These are phyloP conservation scores for Limulus polyphemus DNA, from an alignment of 2,888 invertebrate species.

Conservation along the genomic window DNA sequence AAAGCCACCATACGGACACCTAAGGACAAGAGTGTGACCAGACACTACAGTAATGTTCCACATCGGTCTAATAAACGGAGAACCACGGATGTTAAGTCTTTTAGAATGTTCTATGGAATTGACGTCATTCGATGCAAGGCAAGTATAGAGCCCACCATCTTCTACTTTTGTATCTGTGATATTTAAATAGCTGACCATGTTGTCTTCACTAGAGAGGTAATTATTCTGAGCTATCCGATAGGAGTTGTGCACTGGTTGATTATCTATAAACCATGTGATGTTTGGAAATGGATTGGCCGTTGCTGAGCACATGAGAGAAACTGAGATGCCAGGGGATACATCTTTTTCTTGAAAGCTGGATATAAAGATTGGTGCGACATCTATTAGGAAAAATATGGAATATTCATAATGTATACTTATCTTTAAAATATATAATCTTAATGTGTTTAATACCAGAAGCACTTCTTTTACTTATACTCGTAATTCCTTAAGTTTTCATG, in stretches of 20 bases:
- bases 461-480: neutral
- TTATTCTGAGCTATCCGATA: neutral
- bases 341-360: neutral
- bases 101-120: slow-evolving; percentile 31
- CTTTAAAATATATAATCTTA: too few species aligned
- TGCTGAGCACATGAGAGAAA: neutral
- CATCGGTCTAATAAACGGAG: slow-evolving; percentile 40
- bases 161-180: neutral
- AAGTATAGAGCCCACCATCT: slow-evolving; percentile 36
- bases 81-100: slow-evolving; percentile 37
- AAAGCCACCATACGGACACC: slow-evolving; percentile 74
- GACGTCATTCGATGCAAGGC: slow-evolving; percentile 33
- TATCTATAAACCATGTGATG: neutral
- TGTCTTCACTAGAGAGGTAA: neutral
- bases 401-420: too few species aligned
- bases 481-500: neutral
- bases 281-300: neutral
- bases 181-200: neutral
- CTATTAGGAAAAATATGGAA: slow-evolving; percentile 29
- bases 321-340: neutral
- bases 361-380: slow-evolving; percentile 31
- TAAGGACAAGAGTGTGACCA: slow-evolving; percentile 57
- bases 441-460: too few species aligned
- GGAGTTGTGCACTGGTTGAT: neutral
- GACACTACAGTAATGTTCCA: slow-evolving; percentile 57